Conservation (phyloP, 2,888 invertebrate genomes). For the Acrobeloides nanus region DNA sequence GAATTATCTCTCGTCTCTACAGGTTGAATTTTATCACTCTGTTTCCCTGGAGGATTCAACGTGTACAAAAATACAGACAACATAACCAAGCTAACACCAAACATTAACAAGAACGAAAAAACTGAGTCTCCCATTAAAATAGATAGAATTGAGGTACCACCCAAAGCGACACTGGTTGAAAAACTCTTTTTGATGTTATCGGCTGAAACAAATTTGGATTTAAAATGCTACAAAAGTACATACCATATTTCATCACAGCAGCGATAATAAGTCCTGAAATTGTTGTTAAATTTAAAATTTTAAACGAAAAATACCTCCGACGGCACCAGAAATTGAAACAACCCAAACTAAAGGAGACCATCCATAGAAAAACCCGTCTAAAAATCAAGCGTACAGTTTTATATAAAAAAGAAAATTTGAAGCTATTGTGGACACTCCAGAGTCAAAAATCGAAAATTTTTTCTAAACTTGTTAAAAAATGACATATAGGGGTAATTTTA, state of each 20-base stretch:
- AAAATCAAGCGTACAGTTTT: slow-evolving; percentile 8
- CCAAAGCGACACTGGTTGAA: slow-evolving; percentile 42
- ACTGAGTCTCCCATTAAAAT: slow-evolving; percentile 19
- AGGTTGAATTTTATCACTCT: too few species aligned
- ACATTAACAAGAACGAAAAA: slow-evolving; percentile 12
- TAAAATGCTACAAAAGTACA: too few species aligned
- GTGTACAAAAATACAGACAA: slow-evolving; percentile 21
- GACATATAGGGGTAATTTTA: too few species aligned
- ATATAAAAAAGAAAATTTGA: too few species aligned
- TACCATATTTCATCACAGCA: slow-evolving; percentile 50
- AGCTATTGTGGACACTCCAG: too few species aligned
- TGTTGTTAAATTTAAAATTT: too few species aligned
- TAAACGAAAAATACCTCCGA: slow-evolving; percentile 40
- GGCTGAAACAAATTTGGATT: too few species aligned
- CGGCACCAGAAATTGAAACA: slow-evolving; percentile 32
- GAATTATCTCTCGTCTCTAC: too few species aligned
- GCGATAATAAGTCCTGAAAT: too few species aligned
- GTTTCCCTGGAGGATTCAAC: too few species aligned
- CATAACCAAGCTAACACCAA: slow-evolving; percentile 20
- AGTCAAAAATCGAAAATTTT: too few species aligned
- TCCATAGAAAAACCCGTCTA: slow-evolving; percentile 37
- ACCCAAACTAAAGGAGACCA: slow-evolving; percentile 42
- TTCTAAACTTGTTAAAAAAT: too few species aligned
- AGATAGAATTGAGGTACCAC: slow-evolving; percentile 26
- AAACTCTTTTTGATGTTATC: slow-evolving; percentile 48